Evolutionary conservation across 2,888 invertebrate species (phyloP), one percentile per base, ranked within the genome.

Genomic region (Zelleria hepariella): DNA sequence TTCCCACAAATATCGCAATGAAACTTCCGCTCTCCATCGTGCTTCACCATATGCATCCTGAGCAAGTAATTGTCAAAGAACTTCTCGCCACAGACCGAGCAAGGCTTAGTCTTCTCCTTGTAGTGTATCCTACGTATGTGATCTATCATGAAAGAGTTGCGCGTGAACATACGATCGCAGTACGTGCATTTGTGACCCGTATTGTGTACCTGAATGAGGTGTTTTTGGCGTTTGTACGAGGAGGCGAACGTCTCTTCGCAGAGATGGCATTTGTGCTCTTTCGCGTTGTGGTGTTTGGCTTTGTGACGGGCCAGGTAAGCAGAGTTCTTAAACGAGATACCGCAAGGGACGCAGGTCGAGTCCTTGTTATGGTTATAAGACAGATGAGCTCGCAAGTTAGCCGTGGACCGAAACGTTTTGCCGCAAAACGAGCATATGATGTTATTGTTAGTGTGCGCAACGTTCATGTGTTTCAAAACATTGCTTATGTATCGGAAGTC

Each of bases 1-100:
- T 90, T 91, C 0, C 90, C 89, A 61, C 92, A 92, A 1, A 91
- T 78, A 5, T 89, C 87, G 58, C 92, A 92, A 57, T 81, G 80
- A 58, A 90, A 91, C 57, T 83, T 84, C 20, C 89, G 84, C 7
- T 91, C 90, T 0, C 90, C 90, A 15, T 87, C 81, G 61, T 91
- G 91, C 23, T 86, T 87, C 0, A 86, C 89, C 80, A 88, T 89
- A 63, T 91, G 91, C 73, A 86, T 70, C 52, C 66, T 78, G 57
- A 87, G 62, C 18, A 80, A 67, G 58, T 86, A 77, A 61, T 83
- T 86, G 58, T 87, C 86, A 48, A 87, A 87, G 61, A 87, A 87
- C 60, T 75, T 82, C 59, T 85, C 82, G 23, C 75, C 75, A 42
- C 87, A 87, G 1, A 87, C 75, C 0, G 85, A 78, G 60, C 87